Conservation (phyloP, 2,888 invertebrate genomes). For the Malthinus flaveolus region DNA sequence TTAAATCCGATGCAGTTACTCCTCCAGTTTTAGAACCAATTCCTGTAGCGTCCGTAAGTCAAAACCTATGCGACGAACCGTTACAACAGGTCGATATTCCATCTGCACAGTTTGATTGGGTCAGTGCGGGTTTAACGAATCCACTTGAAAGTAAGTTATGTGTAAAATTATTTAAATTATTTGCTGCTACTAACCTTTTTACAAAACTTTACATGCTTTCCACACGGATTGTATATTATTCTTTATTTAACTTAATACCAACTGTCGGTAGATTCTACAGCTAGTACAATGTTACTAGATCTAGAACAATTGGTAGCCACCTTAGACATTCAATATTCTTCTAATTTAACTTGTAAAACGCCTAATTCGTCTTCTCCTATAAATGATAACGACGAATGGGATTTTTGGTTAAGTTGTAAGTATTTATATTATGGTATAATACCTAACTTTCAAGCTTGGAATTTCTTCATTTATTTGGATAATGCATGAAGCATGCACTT, state of each 20-base stretch:
- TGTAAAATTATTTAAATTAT: not conserved
- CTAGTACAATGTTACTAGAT: conserved; percentile 58
- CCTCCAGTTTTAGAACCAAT: conserved; percentile 19
- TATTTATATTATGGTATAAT: conserved; percentile 29
- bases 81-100: conserved; percentile 55
- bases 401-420: conserved; percentile 52
- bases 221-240: conserved; percentile 16
- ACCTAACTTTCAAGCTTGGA: too few relatives aligned
- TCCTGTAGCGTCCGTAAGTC: conserved; percentile 5
- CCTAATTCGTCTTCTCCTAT: conserved; percentile 35
- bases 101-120: conserved; percentile 75
- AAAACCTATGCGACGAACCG: conserved; percentile 25
- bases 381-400: conserved; percentile 48
- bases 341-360: conserved; percentile 18
- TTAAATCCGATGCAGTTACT: conserved; percentile 59
- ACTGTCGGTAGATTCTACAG: conserved; percentile 49
- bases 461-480: too few relatives aligned
- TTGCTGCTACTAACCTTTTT: conserved; percentile 13
- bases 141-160: conserved; percentile 67
- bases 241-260: conserved; percentile 14
- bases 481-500: too few relatives aligned
- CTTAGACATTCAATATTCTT: conserved; percentile 42
- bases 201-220: conserved; percentile 24
- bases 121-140: conserved; percentile 70
- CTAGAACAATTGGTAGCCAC: conserved; percentile 58